phyloP scores from a whole-genome alignment of 2,888 invertebrate genomes.

The Campoletis raptor region DNA sequence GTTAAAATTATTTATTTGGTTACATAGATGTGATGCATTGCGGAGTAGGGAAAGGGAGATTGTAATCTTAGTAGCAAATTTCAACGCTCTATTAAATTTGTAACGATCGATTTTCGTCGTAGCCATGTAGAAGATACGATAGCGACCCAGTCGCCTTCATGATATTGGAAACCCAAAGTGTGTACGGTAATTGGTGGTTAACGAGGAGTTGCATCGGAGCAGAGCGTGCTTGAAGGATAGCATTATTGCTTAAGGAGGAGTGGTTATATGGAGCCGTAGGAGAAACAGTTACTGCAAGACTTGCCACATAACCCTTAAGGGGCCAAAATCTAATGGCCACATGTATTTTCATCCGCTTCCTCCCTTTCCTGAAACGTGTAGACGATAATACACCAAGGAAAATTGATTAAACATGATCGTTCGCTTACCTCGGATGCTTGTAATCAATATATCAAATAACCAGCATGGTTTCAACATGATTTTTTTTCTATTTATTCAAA shows the following conservation, averaged over 20 bases:
- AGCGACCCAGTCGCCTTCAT: slow-evolving; percentile 9
- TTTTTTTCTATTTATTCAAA: not conserved
- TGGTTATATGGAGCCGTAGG: slow-evolving; percentile 13
- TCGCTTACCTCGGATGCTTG: not conserved
- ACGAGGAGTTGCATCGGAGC: slow-evolving; percentile 52
- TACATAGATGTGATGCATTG: not conserved
- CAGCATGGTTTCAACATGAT: not conserved
- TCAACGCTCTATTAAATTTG: slow-evolving; percentile 37
- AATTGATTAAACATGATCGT: slow-evolving; percentile 44
- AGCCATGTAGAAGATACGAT: not conserved
- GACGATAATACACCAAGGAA: slow-evolving; percentile 40
- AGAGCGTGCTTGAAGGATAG: slow-evolving; percentile 36
- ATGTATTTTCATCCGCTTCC: slow-evolving; percentile 34
- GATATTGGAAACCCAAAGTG: slow-evolving; percentile 57
- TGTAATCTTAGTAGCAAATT: slow-evolving; percentile 27
- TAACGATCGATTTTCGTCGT: slow-evolving; percentile 28
- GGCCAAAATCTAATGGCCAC: slow-evolving; percentile 14
- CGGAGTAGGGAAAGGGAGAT: not conserved
- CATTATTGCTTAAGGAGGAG: slow-evolving; percentile 18
- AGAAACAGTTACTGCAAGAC: slow-evolving; percentile 38
- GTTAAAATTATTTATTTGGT: slow-evolving; percentile 12
- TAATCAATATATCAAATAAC: not conserved
- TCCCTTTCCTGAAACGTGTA: slow-evolving; percentile 5
- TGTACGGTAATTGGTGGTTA: slow-evolving; percentile 54
- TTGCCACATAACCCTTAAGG: slow-evolving; percentile 27